Conservation (phyloP, 2,888 invertebrate genomes). For the Octonoba sinensis region DNA sequence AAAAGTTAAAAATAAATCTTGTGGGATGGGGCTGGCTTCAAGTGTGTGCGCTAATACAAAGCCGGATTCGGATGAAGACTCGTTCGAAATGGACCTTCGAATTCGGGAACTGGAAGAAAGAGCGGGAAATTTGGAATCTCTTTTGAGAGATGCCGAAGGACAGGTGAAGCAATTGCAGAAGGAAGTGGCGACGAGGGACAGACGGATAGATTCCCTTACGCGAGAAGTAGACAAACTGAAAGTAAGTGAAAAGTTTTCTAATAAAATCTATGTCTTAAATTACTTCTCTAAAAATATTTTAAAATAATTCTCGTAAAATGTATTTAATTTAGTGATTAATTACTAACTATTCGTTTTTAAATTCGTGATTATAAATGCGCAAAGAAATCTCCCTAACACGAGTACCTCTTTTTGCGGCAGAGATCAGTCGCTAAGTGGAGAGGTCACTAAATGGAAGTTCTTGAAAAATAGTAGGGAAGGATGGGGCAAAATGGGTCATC, state of each 20-base stretch:
- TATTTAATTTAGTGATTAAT: neutral
- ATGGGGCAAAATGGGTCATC: too few relatives aligned
- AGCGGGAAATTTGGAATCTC: constrained; percentile 26
- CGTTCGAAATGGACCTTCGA: constrained; percentile 52
- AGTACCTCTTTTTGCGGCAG: too few relatives aligned
- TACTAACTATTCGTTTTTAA: neutral
- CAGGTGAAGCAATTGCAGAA: constrained; percentile 38
- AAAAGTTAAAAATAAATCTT: constrained; percentile 14
- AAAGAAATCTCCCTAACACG: too few relatives aligned
- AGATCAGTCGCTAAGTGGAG: too few relatives aligned
- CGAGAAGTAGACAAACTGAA: constrained; percentile 81
- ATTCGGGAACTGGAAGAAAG: constrained; percentile 45
- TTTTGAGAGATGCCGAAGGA: constrained; percentile 41
- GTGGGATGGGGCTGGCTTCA: constrained; percentile 36
- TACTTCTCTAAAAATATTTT: too few relatives aligned
- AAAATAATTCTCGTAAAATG: too few relatives aligned
- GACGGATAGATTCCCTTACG: constrained; percentile 33
- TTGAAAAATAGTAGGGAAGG: too few relatives aligned
- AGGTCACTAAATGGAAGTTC: too few relatives aligned
- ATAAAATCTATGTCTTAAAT: neutral
- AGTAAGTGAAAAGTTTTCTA: constrained; percentile 72
- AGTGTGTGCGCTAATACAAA: constrained; percentile 31
- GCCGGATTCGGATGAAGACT: constrained; percentile 38
- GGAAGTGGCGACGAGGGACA: constrained; percentile 30
- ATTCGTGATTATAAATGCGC: constrained; percentile 3